Conservation (phyloP, 1,140 invertebrate species). For the Venturia canescens region DNA sequence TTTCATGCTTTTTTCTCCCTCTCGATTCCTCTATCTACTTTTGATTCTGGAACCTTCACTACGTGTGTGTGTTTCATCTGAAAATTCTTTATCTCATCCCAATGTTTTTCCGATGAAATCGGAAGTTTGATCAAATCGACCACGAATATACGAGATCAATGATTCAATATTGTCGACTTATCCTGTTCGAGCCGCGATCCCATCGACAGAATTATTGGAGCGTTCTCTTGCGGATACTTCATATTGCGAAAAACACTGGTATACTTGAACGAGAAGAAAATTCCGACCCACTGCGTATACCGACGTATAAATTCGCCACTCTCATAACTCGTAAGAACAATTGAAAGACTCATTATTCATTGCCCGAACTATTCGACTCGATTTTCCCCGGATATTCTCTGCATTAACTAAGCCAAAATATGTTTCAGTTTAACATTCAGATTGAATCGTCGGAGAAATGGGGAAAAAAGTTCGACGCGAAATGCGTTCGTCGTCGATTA, state of each 20-base stretch:
- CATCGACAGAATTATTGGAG: background rate
- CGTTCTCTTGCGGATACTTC: background rate
- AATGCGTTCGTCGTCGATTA: background rate
- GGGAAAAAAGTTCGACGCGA: background rate
- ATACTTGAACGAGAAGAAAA: background rate
- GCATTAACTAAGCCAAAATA: too few relatives aligned
- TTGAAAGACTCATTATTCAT: too few relatives aligned
- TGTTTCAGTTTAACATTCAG: too few relatives aligned
- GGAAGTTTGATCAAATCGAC: background rate
- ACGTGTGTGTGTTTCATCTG: conserved; percentile 31
- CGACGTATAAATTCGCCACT: too few relatives aligned
- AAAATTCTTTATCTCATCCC: conserved; percentile 4
- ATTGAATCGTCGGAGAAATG: background rate
- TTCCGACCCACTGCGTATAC: too few relatives aligned
- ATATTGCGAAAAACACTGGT: background rate
- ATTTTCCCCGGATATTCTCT: too few relatives aligned
- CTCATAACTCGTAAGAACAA: too few relatives aligned
- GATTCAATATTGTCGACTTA: background rate
- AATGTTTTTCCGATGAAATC: background rate
- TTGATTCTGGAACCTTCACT: conserved; percentile 66
- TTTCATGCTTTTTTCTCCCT: background rate
- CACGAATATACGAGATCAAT: background rate
- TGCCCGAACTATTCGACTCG: too few relatives aligned
- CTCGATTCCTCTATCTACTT: conserved; percentile 58
- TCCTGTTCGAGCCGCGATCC: background rate